These are phyloP conservation scores for Hololepta plana DNA, from an alignment of 2,888 invertebrate species.

Conservation along the genomic window DNA sequence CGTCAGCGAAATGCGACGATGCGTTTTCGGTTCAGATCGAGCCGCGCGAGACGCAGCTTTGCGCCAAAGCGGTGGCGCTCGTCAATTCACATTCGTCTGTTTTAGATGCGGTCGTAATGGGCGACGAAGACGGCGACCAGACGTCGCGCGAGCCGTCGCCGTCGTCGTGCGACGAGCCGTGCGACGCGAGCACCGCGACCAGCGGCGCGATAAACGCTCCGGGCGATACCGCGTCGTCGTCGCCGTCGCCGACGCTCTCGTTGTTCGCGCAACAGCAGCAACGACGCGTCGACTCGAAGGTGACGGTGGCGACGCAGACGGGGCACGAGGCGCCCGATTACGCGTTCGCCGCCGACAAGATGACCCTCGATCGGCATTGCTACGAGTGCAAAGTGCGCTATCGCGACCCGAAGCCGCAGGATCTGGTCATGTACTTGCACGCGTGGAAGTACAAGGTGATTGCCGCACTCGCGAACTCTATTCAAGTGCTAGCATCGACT, in stretches of 20 bases:
- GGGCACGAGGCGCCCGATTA: conserved; percentile 59
- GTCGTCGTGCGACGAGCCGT: conserved; percentile 37
- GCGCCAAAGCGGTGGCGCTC: too few relatives aligned
- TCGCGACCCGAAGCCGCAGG: conserved; percentile 78
- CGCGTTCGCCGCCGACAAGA: conserved; percentile 47
- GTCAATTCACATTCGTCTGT: too few relatives aligned
- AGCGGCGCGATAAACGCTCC: too few relatives aligned
- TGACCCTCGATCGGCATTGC: conserved; percentile 72
- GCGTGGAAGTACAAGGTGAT: conserved; percentile 80
- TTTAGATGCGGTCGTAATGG: conserved; percentile 24
- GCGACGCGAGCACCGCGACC: conserved; percentile 25
- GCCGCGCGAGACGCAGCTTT: too few relatives aligned
- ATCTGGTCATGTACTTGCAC: conserved; percentile 91
- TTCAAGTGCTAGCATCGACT: conserved; percentile 3
- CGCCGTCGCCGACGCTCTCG: conserved; percentile 16
- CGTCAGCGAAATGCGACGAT: too few relatives aligned
- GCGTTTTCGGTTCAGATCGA: too few relatives aligned
- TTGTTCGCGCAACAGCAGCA: conserved; percentile 24
- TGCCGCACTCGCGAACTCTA: conserved; percentile 2
- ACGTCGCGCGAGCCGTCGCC: conserved; percentile 56
- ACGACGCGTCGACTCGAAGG: conserved; percentile 31
- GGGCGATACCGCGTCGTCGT: too few relatives aligned
- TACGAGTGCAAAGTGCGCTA: conserved; percentile 86
- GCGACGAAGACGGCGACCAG: conserved; percentile 44
- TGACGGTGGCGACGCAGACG: conserved; percentile 75